Base-by-base conservation (phyloP, 35 echinoderm and acorn worm genomes). In the Apostichopus californicus region DNA sequence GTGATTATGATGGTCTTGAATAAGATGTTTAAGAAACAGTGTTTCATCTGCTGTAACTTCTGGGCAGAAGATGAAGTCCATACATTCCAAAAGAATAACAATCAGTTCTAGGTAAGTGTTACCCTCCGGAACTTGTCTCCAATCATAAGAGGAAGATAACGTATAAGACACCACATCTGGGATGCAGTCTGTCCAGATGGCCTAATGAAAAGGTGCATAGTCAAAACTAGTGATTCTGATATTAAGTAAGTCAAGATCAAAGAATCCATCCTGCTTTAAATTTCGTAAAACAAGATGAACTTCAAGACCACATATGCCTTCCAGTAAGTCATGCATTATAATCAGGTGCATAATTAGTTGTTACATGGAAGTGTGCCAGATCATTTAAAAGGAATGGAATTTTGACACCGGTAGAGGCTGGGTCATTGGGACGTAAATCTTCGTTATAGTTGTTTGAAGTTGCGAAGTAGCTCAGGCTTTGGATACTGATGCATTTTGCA, bases 311-410 rank as follows among this genome's bases (percentile, higher is more conserved):
- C 85, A 87, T 10, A 87, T 57, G 13, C 85, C 85, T 87, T 87
- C 60, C 71, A 90, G 68, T 13, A 95, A 6, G 56, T 95, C 94
- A 22, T 95, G 94, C 94, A 95, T 95, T 1, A 95, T 28, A 54
- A 56, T 88, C 94, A 28, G 80, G 94, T 77, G 90, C 56, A 15
- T 56, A n/a, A 57, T 95, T 95, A 9, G 9, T 28, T 14, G 59
- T 86, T 1, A 92, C 90, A 61, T 95, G 94, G 77, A 92, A 92
- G 22, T 86, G 21, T 9, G 80, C 10, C 10, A 95, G 6, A 21
- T 92, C 23, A 80, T 95, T 95, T 9, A 92, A 65, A 84, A 34
- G 81, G 57, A 55, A 84, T 84, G 56, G 81, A 5, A 34, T 14
- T 56, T 84, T 84, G 25, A 81, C 57, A 84, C 81, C 81, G 4